Evolutionary conservation across 2,113 vertebrate genomes (phyloP).

Genomic region (Garra rufa): DNA sequence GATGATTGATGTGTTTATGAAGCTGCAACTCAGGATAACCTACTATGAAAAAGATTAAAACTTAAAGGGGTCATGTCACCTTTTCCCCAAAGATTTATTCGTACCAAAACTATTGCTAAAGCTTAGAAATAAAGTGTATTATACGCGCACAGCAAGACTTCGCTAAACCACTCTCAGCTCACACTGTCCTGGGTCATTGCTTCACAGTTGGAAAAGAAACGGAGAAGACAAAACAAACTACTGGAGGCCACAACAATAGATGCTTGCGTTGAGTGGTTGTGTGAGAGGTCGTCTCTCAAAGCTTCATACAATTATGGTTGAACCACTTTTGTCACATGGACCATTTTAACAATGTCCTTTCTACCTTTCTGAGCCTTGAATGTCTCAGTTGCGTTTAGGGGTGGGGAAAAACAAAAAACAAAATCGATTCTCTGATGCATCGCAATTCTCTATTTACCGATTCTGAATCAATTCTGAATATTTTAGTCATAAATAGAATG

Average conservation of each 20-base stretch:
- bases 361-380: too few species aligned
- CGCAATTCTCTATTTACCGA: too few species aligned
- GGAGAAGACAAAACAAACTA: neutral
- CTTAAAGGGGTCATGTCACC: conserved; percentile 8
- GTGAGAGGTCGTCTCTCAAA: too few species aligned
- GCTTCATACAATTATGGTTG: too few species aligned
- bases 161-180: neutral
- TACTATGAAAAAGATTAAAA: neutral
- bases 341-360: too few species aligned
- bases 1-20: conserved; percentile 9
- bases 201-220: neutral
- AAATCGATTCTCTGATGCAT: too few species aligned
- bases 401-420: too few species aligned
- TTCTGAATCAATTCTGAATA: too few species aligned
- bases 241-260: neutral
- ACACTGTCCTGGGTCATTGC: neutral
- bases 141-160: neutral
- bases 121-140: neutral
- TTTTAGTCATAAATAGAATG: too few species aligned
- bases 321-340: too few species aligned
- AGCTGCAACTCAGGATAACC: conserved; percentile 1
- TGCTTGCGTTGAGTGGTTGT: neutral
- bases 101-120: neutral
- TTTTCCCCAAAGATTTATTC: neutral
- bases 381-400: too few species aligned